These are phyloP conservation scores for Onychorhynchus coronatus DNA, from an alignment of 2,113 vertebrate species.

Conservation along the genomic window DNA sequence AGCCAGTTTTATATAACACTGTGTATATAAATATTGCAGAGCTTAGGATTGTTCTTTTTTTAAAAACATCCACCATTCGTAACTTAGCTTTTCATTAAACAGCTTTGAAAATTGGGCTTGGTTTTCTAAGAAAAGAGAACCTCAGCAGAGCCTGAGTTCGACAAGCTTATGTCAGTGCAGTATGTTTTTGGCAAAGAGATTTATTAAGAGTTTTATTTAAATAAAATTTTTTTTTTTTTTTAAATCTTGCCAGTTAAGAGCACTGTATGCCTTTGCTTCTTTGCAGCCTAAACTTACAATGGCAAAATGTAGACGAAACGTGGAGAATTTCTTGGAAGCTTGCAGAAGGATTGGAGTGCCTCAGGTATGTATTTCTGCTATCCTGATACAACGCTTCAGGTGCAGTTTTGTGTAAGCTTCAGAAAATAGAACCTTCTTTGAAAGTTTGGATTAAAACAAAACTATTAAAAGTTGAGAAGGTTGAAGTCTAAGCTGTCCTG, in stretches of 20 bases:
- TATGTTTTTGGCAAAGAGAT: background rate
- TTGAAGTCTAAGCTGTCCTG: background rate
- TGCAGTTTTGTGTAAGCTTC: background rate
- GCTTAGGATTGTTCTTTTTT: background rate
- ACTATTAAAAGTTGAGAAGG: background rate
- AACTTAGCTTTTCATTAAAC: background rate
- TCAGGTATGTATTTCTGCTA: slow-evolving; percentile 79
- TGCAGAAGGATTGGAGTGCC: slow-evolving; percentile 95
- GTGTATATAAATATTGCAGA: background rate
- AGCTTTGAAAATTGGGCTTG: background rate
- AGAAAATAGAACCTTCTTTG: background rate
- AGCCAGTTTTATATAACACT: background rate
- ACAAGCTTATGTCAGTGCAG: background rate
- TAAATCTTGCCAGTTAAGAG: background rate
- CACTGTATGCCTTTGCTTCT: background rate
- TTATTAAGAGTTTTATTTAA: background rate
- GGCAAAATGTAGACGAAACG: slow-evolving; percentile 96
- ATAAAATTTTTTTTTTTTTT: too few species aligned
- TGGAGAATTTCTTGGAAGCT: slow-evolving; percentile 98
- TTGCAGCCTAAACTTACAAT: slow-evolving; percentile 96
- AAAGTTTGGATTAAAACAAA: background rate
- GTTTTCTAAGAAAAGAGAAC: slow-evolving; percentile 1
- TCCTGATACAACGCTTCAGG: background rate
- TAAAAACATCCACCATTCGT: background rate
- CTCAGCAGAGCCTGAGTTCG: background rate